Base-by-base conservation (phyloP, 2,888 invertebrate species). In the Digitonthophagus gazella region DNA sequence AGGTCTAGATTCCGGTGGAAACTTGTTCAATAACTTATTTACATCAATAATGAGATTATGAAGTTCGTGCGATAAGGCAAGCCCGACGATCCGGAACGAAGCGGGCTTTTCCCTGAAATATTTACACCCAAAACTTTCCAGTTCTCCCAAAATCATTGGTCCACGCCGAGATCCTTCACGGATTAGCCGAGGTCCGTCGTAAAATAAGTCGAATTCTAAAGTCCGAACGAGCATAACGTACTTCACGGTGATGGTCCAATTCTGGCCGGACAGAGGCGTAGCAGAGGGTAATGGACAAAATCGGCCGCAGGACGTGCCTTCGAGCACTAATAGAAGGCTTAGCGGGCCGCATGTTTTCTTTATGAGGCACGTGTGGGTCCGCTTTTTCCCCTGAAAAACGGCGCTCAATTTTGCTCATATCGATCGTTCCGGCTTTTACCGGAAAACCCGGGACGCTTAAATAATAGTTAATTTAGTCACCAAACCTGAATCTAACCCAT, bases 291-390 rank as follows among this genome's bases (percentile, higher is more conserved):
- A 80, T 78, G 79, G 78, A 77, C 76, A 75, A 77, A 79, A 79
- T 79, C 78, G 78, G 78, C 78, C 74, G 71, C 72, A 72, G 76
- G 76, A 79, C 80, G 80, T 81, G 80, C 79, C 79, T 77, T 76
- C 78, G 78, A 80, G 79, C 78, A 77, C 78, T 80, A 79, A 80
- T 80, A 79, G 78, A 78, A 76, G 79, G 80, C 80, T 80, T 80
- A 78, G 75, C 75, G 76, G 76, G 78, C 80, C 77, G 79, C 81
- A 80, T 81, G 80, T 81, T 80, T 81, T 80, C 80, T 80, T 81
- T 81, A 80, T 80, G 80, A 79, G 77, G 79, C 81, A 81, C 81
- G 81, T 81, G 79, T 58, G 61, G 70, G 56, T 54, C 65, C 67
- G 67, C 64, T 66, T 69, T 66, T 61, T 63, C 64, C n/a, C 69